phyloP scores from a whole-genome alignment of 2,888 invertebrate species.

The Agrilus cyanescens region DNA sequence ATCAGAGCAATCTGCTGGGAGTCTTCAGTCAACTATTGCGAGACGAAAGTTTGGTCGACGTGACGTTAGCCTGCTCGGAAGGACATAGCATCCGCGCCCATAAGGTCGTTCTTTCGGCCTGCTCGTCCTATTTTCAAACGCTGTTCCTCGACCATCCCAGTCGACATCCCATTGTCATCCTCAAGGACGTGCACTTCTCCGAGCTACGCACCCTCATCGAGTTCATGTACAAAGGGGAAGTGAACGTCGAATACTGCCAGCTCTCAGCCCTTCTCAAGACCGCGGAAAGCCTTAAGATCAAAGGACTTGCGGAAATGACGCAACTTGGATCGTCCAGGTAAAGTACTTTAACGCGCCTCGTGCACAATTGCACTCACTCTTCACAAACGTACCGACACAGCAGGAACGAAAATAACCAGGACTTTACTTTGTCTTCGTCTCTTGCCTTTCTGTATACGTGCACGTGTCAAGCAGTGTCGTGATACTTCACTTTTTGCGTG shows the following conservation, averaged over 20 bases:
- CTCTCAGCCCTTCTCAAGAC: slow-evolving; percentile 82
- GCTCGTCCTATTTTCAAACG: slow-evolving; percentile 90
- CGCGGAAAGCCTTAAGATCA: slow-evolving; percentile 86
- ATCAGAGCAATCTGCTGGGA: slow-evolving; percentile 95
- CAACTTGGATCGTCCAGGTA: slow-evolving; percentile 51
- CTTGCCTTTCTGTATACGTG: no score
- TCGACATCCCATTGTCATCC: slow-evolving; percentile 85
- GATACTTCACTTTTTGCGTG: no score
- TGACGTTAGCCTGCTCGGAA: slow-evolving; percentile 92
- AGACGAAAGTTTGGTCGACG: slow-evolving; percentile 93
- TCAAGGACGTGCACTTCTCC: slow-evolving; percentile 86
- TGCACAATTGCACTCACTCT: slow-evolving; percentile 21
- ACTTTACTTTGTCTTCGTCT: no score
- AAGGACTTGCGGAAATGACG: slow-evolving; percentile 88
- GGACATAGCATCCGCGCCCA: slow-evolving; percentile 91
- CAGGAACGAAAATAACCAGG: no score
- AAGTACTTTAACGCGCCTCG: slow-evolving; percentile 17
- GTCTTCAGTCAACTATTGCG: slow-evolving; percentile 93
- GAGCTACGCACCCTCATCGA: slow-evolving; percentile 85
- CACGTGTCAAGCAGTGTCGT: no score
- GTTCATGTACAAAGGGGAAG: slow-evolving; percentile 95
- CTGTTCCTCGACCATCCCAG: slow-evolving; percentile 88
- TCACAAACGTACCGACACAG: slow-evolving; percentile 17
- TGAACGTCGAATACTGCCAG: slow-evolving; percentile 89
- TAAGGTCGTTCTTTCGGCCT: slow-evolving; percentile 87